phyloP scores from a whole-genome alignment of 2,888 invertebrate genomes.

The Tinea semifulvella region DNA sequence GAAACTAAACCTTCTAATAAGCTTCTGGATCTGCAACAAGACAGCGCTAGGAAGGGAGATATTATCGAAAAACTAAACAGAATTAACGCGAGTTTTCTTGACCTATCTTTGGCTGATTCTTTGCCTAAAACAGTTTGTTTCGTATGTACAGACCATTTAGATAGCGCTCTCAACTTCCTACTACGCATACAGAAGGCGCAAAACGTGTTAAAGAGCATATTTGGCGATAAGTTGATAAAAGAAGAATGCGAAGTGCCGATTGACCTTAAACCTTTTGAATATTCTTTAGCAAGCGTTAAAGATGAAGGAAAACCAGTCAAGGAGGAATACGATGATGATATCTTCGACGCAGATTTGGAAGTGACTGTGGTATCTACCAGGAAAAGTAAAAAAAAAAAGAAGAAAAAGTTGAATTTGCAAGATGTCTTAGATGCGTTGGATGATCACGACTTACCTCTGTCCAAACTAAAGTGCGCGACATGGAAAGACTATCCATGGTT shows the following conservation, averaged over 20 bases:
- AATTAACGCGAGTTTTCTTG: conserved; percentile 30
- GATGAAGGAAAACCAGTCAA: not conserved
- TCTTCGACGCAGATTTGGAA: not conserved
- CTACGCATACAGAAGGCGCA: conserved; percentile 36
- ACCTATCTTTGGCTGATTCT: conserved; percentile 24
- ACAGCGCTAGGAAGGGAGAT: conserved; percentile 26
- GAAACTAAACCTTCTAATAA: conserved; percentile 30
- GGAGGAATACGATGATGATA: not conserved
- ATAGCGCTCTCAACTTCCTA: conserved; percentile 37
- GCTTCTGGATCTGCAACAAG: conserved; percentile 29
- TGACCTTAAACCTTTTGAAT: not conserved
- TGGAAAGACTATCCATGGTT: conserved; percentile 45
- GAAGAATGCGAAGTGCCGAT: conserved; percentile 1
- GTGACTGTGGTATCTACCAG: not conserved
- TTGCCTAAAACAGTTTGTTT: conserved; percentile 40
- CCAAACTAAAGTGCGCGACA: conserved; percentile 27
- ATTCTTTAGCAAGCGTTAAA: not conserved
- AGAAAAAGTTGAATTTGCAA: conserved; percentile 9
- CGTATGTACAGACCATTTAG: conserved; percentile 31
- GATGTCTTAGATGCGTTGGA: conserved; percentile 23
- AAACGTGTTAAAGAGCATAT: conserved; percentile 21
- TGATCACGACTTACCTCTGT: conserved; percentile 24
- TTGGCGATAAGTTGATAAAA: conserved; percentile 14
- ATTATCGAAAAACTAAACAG: conserved; percentile 30
- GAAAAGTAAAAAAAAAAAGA: conserved; percentile 18